phyloP scores from a whole-genome alignment of 2,797 vertebrate species.

The Coregonus sp. region DNA sequence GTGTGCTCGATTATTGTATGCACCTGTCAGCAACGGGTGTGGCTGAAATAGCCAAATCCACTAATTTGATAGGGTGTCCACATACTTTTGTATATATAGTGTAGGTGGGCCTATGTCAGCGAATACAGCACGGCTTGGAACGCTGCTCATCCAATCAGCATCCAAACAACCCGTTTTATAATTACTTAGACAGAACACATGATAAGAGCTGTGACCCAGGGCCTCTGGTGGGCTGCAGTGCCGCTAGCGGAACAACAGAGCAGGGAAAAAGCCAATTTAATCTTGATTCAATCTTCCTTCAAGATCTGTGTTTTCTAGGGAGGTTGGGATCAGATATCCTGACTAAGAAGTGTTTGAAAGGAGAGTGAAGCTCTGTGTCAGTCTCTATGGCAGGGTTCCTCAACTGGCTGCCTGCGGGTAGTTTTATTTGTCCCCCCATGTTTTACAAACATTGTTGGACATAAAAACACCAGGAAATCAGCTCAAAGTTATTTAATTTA shows the following conservation, averaged over 20 bases:
- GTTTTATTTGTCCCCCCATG: neutral
- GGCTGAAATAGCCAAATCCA: too few species aligned
- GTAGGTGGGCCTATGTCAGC: too few species aligned
- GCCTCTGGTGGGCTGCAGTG: neutral
- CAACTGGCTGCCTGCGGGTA: too few species aligned
- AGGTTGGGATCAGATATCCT: neutral
- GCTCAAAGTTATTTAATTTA: too few species aligned
- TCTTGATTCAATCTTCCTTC: slow-evolving; percentile 1
- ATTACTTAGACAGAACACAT: neutral
- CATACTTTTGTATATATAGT: too few species aligned
- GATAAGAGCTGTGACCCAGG: neutral
- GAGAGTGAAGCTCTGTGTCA: neutral
- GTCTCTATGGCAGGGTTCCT: neutral
- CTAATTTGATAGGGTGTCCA: too few species aligned
- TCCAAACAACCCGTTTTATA: neutral
- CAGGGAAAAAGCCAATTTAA: neutral
- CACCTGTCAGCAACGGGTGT: too few species aligned
- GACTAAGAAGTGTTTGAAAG: neutral
- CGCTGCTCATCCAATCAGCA: too few species aligned
- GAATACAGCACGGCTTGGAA: too few species aligned
- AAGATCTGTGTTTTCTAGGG: neutral
- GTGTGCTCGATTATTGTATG: too few species aligned
- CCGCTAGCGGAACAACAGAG: neutral
- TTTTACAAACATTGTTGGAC: neutral
- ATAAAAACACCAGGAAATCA: too few species aligned